phyloP scores from a whole-genome alignment of 53 echinoderm and acorn worm species.

The Henricia sp. region DNA sequence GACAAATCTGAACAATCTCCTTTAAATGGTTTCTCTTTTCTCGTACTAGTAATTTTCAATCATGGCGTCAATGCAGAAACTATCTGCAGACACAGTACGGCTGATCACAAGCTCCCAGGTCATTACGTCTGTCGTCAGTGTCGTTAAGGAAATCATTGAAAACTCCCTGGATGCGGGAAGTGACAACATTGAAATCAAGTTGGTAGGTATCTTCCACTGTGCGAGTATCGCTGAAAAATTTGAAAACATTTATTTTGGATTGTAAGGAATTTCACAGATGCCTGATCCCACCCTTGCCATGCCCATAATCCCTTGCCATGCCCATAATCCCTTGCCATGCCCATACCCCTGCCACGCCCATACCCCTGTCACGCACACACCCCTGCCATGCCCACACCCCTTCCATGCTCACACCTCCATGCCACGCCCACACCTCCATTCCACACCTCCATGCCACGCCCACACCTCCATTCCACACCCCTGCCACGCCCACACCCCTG shows the following conservation, averaged over 20 bases:
- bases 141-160: conserved; percentile 88
- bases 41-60: background rate
- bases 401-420: no score
- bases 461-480: no score
- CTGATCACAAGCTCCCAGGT: conserved; percentile 96
- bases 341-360: no score
- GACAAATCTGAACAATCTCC: no score
- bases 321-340: background rate
- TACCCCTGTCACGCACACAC: no score
- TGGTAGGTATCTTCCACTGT: conserved; percentile 63
- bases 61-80: conserved; percentile 66
- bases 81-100: conserved; percentile 83
- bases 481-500: no score
- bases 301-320: background rate
- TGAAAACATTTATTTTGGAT: background rate
- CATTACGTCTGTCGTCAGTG: conserved; percentile 89
- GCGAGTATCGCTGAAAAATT: background rate
- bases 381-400: no score
- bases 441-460: no score
- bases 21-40: no score
- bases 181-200: conserved; percentile 90
- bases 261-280: background rate
- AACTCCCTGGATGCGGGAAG: conserved; percentile 92
- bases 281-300: background rate
- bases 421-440: no score